A percentile compares a stretch with the other conserved stretches of the same genome.
These are phyloP conservation scores for Indicator indicator DNA, from an alignment of 2,113 vertebrate genomes.

Conservation along the genomic window DNA sequence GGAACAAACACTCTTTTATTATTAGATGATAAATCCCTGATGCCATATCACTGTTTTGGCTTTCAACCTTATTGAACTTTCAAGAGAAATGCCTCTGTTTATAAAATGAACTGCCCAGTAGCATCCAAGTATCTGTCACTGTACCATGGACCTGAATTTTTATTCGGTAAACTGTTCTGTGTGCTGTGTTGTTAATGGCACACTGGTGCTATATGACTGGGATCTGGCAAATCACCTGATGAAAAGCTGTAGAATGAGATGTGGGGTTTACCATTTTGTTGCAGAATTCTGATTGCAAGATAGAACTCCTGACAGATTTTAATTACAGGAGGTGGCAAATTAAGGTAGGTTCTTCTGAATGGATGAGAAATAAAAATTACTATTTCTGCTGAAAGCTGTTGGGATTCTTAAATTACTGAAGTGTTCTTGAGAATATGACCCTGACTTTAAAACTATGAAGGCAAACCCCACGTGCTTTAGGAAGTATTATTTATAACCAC, in stretches of 20 bases:
- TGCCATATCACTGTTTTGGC: slow-evolving; percentile 51
- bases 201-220: not conserved
- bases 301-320: not conserved
- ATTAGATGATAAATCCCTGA: slow-evolving; percentile 68
- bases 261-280: not conserved
- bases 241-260: slow-evolving; percentile 39
- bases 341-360: not conserved
- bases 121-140: slow-evolving; percentile 66
- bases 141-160: slow-evolving; percentile 46
- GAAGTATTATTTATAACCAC: not conserved
- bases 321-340: not conserved
- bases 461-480: not conserved
- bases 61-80: slow-evolving; percentile 65
- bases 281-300: not conserved
- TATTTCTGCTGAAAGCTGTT: not conserved
- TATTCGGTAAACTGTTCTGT: not conserved
- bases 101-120: slow-evolving; percentile 52
- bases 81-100: slow-evolving; percentile 58
- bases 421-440: not conserved
- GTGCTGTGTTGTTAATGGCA: not conserved
- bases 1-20: slow-evolving; percentile 66
- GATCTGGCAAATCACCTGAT: not conserved
- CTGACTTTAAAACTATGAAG: not conserved
- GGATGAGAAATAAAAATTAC: not conserved
- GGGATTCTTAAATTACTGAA: not conserved